Percentiles rank a stretch among this genome's conserved stretches.
These are phyloP conservation scores for Campaea margaritaria DNA, from an alignment of 2,888 invertebrate genomes.

Conservation along the genomic window DNA sequence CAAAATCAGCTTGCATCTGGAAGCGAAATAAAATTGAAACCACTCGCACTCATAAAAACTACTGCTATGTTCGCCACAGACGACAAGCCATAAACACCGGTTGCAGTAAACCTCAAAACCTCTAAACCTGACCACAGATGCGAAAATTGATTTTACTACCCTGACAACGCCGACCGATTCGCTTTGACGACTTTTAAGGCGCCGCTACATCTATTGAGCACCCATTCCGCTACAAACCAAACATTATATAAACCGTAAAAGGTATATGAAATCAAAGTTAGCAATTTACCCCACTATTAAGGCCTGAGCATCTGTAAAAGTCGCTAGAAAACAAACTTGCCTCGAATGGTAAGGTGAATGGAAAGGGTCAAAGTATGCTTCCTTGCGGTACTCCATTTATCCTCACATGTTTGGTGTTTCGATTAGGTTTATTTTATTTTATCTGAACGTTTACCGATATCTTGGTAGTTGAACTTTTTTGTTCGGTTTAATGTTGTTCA, in stretches of 20 bases:
- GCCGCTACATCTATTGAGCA: slow-evolving; percentile 22
- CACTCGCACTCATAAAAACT: slow-evolving; percentile 1
- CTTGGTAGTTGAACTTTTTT: too few species aligned
- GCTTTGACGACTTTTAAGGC: slow-evolving; percentile 33
- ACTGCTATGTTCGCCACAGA: slow-evolving; percentile 6
- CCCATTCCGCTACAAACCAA: slow-evolving; percentile 7
- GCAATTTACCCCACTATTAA: slow-evolving; percentile 24
- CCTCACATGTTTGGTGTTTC: neutral
- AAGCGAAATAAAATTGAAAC: slow-evolving; percentile 5
- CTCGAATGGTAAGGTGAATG: neutral
- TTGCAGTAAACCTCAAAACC: slow-evolving; percentile 18
- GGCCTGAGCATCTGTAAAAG: slow-evolving; percentile 21
- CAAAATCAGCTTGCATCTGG: neutral
- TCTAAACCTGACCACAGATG: neutral
- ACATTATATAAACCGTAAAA: slow-evolving; percentile 11
- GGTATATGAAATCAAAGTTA: slow-evolving; percentile 17
- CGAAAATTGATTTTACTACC: slow-evolving; percentile 16
- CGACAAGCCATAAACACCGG: slow-evolving; percentile 1
- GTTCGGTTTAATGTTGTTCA: too few species aligned
- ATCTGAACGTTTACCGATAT: too few species aligned
- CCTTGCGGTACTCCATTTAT: slow-evolving; percentile 25
- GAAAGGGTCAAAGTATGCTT: slow-evolving; percentile 12
- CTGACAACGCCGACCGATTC: slow-evolving; percentile 7
- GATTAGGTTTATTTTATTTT: too few species aligned
- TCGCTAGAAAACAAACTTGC: slow-evolving; percentile 17